Evolutionary conservation across 2,797 vertebrate genomes (phyloP).

Genomic region (Gastrophryne carolinensis): DNA sequence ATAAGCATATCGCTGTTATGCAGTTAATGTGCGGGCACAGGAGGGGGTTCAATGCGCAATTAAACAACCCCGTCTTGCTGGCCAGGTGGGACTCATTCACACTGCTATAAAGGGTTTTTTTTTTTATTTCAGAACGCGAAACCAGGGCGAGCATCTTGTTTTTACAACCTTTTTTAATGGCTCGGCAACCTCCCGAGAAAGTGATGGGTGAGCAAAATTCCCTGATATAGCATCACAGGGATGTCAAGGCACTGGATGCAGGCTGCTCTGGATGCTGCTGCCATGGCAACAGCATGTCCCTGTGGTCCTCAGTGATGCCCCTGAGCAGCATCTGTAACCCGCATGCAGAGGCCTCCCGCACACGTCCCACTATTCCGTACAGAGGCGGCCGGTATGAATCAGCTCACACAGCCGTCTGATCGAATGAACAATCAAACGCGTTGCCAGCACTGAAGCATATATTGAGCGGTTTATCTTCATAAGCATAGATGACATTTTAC

Average conservation of each 20-base stretch:
- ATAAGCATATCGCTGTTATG: neutral
- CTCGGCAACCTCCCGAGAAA: conserved; percentile 18
- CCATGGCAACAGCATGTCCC: conserved; percentile 41
- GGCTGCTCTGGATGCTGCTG: too few species aligned
- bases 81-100: neutral
- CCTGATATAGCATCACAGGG: conserved; percentile 26
- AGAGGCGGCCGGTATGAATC: too few species aligned
- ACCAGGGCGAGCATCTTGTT: neutral
- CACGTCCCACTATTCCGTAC: neutral
- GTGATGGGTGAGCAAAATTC: conserved; percentile 8
- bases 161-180: conserved; percentile 18
- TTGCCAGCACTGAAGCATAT: too few species aligned
- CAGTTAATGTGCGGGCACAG: neutral
- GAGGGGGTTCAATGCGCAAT: neutral
- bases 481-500: too few species aligned
- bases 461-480: too few species aligned
- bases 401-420: too few species aligned
- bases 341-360: neutral
- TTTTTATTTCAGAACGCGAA: neutral
- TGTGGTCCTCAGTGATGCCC: conserved; percentile 27
- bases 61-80: neutral
- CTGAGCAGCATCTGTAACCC: conserved; percentile 33
- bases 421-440: too few species aligned
- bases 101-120: neutral
- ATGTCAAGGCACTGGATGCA: conserved; percentile 36